Evolutionary conservation across 2,797 vertebrate species (phyloP).

Genomic region (Eulemur rubriventer): DNA sequence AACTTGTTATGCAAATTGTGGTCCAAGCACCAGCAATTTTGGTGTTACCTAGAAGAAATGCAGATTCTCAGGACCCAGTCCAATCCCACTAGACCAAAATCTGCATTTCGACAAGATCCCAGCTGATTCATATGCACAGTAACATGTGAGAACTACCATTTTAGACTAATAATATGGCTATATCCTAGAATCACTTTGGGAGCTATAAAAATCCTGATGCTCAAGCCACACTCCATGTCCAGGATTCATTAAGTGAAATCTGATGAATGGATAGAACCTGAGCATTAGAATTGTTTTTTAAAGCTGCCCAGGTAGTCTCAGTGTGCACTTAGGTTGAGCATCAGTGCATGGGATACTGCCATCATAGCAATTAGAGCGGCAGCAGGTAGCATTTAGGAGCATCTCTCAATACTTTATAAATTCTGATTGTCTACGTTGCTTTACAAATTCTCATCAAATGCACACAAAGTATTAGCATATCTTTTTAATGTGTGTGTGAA

Average conservation of each 20-base stretch:
- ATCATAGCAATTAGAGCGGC: neutral
- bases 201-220: neutral
- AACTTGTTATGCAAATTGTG: neutral
- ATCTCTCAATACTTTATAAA: neutral
- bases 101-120: neutral
- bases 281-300: neutral
- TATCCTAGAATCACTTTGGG: neutral
- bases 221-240: neutral
- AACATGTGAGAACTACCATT: neutral
- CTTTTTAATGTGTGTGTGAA: slow-evolving; percentile 65
- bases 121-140: neutral
- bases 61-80: neutral
- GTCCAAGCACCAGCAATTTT: neutral
- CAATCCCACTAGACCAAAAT: neutral
- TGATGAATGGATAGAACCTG: neutral
- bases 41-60: neutral
- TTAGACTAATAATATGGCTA: neutral
- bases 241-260: neutral
- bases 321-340: neutral
- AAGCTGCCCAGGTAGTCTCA: neutral
- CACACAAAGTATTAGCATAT: slow-evolving; percentile 25
- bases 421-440: slow-evolving; percentile 27
- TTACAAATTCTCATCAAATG: slow-evolving; percentile 27
- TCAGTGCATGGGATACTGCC: neutral
- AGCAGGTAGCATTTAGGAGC: neutral